These are phyloP conservation scores for Diaprepes abbreviatus DNA, from an alignment of 2,888 invertebrate species.

Conservation along the genomic window DNA sequence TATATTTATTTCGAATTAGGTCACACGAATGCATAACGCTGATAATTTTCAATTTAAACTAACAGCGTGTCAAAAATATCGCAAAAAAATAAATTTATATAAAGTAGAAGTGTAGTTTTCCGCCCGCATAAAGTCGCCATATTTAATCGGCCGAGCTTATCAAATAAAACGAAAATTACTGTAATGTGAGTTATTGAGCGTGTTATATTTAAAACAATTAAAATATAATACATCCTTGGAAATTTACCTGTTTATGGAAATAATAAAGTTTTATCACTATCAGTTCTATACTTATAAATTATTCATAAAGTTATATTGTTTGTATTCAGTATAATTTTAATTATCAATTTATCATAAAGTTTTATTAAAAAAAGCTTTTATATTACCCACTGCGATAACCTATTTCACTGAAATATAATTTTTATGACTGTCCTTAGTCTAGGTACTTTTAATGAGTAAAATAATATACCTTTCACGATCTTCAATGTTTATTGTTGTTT, in stretches of 20 bases:
- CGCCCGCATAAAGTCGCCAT: slow-evolving; percentile 34
- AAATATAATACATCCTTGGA: slow-evolving; percentile 39
- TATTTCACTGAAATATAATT: slow-evolving; percentile 27
- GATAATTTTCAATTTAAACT: slow-evolving; percentile 7
- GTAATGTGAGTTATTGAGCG: slow-evolving; percentile 28
- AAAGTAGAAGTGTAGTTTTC: slow-evolving; percentile 16
- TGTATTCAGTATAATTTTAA: slow-evolving; percentile 47
- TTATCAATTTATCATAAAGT: slow-evolving; percentile 39
- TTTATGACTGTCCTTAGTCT: no score
- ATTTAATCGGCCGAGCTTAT: slow-evolving; percentile 40
- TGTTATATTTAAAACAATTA: slow-evolving; percentile 44
- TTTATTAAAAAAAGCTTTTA: slow-evolving; percentile 35
- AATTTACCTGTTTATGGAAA: slow-evolving; percentile 47
- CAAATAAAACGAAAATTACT: slow-evolving; percentile 36
- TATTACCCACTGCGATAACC: slow-evolving; percentile 35
- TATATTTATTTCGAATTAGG: no score
- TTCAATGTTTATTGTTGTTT: no score
- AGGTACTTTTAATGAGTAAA: no score
- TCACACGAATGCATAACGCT: not conserved
- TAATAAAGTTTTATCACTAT: slow-evolving; percentile 34
- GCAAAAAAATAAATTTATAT: slow-evolving; percentile 15
- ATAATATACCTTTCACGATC: no score
- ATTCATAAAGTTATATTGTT: slow-evolving; percentile 45
- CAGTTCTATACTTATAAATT: slow-evolving; percentile 37
- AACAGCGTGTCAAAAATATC: slow-evolving; percentile 11